Percentiles rank a stretch among this genome's conserved stretches.
phyloP scores from a whole-genome alignment of 2,797 vertebrate species.

The Lacerta bilineata region DNA sequence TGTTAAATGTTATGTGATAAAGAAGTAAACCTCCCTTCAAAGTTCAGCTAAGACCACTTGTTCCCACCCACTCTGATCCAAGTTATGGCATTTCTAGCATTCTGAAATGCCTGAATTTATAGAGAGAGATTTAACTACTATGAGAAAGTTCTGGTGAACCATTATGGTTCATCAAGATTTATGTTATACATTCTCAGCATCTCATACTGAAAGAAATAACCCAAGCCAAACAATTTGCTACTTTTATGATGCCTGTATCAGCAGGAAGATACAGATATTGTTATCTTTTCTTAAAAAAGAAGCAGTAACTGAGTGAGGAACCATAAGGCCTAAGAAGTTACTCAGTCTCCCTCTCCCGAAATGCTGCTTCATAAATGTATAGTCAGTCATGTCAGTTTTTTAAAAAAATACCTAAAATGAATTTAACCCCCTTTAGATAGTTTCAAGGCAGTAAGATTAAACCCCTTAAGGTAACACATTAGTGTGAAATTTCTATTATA shows the following conservation, averaged over 20 bases:
- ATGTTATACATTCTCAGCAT: not conserved
- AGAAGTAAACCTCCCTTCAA: not conserved
- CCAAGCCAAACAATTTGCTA: constrained; percentile 39
- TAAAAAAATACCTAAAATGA: constrained; percentile 23
- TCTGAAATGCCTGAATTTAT: constrained; percentile 40
- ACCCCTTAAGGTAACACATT: constrained; percentile 60
- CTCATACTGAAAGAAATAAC: not conserved
- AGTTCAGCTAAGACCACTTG: constrained; percentile 7
- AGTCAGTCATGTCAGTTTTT: constrained; percentile 23
- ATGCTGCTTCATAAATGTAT: constrained; percentile 11
- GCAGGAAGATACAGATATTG: not conserved
- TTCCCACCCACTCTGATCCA: constrained; percentile 45
- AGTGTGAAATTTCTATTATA: constrained; percentile 47
- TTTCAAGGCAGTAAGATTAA: constrained; percentile 44
- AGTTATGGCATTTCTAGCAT: constrained; percentile 21
- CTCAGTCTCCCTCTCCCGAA: not conserved
- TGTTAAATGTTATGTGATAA: not conserved
- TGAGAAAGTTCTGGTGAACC: constrained; percentile 27
- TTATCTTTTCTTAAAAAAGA: constrained; percentile 6
- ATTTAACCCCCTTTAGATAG: constrained; percentile 22
- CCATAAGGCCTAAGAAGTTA: constrained; percentile 21
- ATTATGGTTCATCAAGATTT: constrained; percentile 11
- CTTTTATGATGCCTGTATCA: not conserved
- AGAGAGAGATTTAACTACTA: not conserved
- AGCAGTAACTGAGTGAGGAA: constrained; percentile 19